These are phyloP conservation scores for Sebastes taczanowskii DNA, from an alignment of 2,797 vertebrate genomes.

Conservation along the genomic window DNA sequence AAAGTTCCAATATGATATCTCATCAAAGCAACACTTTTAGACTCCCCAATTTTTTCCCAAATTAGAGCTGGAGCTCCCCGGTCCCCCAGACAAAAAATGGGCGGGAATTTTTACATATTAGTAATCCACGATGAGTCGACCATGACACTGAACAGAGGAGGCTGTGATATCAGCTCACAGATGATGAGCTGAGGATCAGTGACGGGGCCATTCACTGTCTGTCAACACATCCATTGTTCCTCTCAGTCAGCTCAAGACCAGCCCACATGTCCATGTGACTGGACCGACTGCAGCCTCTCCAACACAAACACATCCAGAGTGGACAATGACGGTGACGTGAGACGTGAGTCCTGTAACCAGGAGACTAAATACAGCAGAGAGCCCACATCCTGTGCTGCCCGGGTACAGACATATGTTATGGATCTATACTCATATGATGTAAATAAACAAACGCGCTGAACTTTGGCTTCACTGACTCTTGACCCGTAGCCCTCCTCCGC, in stretches of 20 bases:
- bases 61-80: background rate
- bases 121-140: background rate
- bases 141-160: background rate
- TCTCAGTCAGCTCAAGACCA: background rate
- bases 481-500: background rate
- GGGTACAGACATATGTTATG: background rate
- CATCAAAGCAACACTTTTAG: background rate
- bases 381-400: background rate
- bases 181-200: conserved; percentile 19
- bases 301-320: conserved; percentile 9
- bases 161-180: conserved; percentile 22
- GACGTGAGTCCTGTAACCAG: background rate
- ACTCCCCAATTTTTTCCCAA: background rate
- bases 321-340: conserved; percentile 18
- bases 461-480: conserved; percentile 1
- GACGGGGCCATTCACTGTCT: background rate
- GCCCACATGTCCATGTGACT: conserved; percentile 7
- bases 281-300: background rate
- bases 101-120: background rate
- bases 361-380: background rate
- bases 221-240: conserved; percentile 39
- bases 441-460: conserved; percentile 31
- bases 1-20: background rate
- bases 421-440: conserved; percentile 11
- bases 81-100: background rate